Evolutionary conservation across 2,888 invertebrate genomes (phyloP), one percentile per base, ranked within the genome.

Genomic region (Drosophila ezoana): DNA sequence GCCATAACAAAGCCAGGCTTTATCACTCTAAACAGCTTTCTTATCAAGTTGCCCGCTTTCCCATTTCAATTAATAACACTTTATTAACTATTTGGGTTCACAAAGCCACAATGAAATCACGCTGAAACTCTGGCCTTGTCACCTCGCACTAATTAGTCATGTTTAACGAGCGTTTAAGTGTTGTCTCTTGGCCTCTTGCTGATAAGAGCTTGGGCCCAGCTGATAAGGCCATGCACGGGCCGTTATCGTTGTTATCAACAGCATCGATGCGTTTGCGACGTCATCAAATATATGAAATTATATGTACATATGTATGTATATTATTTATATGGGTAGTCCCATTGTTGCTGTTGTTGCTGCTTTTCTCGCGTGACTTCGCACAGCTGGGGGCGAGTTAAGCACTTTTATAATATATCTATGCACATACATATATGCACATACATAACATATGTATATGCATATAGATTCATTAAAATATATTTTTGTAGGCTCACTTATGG

Each of bases 151-250:
- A 76, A 76, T 76, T 76, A 47, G 65, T 45, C 38, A 57, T 79
- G 76, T 76, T 66, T 64, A 33, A 76, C 70, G 60, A 76, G 48
- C 70, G 70, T 60, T 74, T 69, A 79, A 69, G 48, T 18, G 43
- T 47, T 60, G 60, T 61, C 58, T 48, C 41, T 51, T 35, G 18
- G 37, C 20, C 14, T 20, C 37, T 37, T 47, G 14, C 37, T 28
- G 75, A 76, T 76, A 76, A 76, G 59, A 57, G 20, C 13, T 28
- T 28, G 13, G 28, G 45, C 1, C 10, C 8, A 3, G 35, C 48
- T 61, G 72, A 66, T 76, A 76, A 72, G 28, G 28, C 28, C 28
- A 0, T 28, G 8, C 28, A 28, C 28, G 28, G 8, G 28, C 8
- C 28, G 28, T 8, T 28, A 28, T 28, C 28, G 28, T 0, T 8